Evolutionary conservation across 2,113 vertebrate genomes (phyloP).

Genomic region (Diadophis punctatus): DNA sequence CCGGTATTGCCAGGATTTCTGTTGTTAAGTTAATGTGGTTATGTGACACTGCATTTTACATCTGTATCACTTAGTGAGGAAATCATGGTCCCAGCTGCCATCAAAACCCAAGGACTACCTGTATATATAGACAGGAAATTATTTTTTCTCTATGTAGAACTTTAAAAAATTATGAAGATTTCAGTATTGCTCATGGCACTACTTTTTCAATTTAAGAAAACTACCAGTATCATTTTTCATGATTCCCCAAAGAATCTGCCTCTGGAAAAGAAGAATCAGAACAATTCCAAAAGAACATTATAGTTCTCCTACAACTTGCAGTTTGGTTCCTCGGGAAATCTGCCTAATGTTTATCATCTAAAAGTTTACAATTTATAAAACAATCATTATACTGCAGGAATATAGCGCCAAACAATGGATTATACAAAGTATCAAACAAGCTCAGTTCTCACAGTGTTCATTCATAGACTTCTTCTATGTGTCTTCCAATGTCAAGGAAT

Average conservation of each 20-base stretch:
- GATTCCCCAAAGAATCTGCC: not conserved
- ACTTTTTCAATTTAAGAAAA: not conserved
- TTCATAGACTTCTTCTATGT: not conserved
- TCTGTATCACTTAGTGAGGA: not conserved
- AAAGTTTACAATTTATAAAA: not conserved
- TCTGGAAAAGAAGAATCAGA: not conserved
- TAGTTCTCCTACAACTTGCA: not conserved
- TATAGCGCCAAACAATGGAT: not conserved
- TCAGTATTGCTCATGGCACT: not conserved
- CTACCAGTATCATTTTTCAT: not conserved
- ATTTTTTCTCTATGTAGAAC: not conserved
- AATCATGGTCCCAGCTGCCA: not conserved
- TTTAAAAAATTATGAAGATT: not conserved
- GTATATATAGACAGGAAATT: not conserved
- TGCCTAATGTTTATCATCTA: not conserved
- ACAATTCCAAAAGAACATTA: not conserved
- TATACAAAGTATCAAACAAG: not conserved
- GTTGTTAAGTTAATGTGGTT: not conserved
- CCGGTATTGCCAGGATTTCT: not conserved
- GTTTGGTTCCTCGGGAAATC: not conserved
- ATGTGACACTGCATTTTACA: not conserved
- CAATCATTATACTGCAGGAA: not conserved
- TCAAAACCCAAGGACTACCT: not conserved
- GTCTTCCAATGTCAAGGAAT: not conserved
- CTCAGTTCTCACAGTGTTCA: not conserved